Evolutionary conservation across 2,888 invertebrate species (phyloP).

Genomic region (Scaptomyza tumidula): DNA sequence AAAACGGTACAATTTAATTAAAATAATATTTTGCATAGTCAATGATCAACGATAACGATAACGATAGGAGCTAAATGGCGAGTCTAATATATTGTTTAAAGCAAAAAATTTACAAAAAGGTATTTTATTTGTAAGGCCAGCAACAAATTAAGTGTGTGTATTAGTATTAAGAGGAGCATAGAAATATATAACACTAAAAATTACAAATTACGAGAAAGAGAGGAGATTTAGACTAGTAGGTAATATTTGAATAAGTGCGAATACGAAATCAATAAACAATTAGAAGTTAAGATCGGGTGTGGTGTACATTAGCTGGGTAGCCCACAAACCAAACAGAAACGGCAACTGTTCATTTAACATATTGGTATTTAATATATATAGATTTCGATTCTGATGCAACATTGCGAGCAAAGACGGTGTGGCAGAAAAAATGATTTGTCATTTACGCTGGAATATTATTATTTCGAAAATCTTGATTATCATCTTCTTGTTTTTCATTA

Average conservation of each 20-base stretch:
- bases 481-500: neutral
- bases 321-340: constrained; percentile 50
- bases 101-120: constrained; percentile 65
- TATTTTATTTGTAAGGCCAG: constrained; percentile 45
- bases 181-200: constrained; percentile 36
- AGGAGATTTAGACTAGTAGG: constrained; percentile 38
- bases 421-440: constrained; percentile 24
- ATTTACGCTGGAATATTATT: constrained; percentile 28
- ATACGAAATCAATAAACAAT: constrained; percentile 58
- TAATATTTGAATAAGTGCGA: constrained; percentile 46
- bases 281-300: constrained; percentile 50
- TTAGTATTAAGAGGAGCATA: constrained; percentile 43
- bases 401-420: constrained; percentile 25
- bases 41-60: constrained; percentile 42
- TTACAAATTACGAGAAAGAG: constrained; percentile 30
- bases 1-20: constrained; percentile 28
- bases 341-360: constrained; percentile 80
- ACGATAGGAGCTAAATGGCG: constrained; percentile 43
- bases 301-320: constrained; percentile 43
- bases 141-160: constrained; percentile 49
- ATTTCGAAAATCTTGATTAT: constrained; percentile 29
- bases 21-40: constrained; percentile 20
- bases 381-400: constrained; percentile 56
- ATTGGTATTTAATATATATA: constrained; percentile 83
- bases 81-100: constrained; percentile 47